Evolutionary conservation across 1,140 invertebrate genomes (phyloP).

Genomic region (Cherax destructor): DNA sequence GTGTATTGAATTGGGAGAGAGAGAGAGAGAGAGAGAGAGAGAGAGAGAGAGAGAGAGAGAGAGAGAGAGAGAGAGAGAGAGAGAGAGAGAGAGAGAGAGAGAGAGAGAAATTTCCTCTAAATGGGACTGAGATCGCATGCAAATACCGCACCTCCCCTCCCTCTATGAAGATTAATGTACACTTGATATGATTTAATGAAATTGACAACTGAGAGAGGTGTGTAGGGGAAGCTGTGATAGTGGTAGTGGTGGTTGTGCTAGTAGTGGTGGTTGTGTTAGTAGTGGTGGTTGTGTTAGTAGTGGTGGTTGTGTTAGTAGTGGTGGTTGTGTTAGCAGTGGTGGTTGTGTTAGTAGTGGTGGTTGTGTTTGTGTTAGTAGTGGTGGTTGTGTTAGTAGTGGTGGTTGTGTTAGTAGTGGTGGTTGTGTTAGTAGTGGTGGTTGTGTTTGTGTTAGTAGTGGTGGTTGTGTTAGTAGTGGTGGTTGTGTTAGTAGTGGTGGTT

Average conservation of each 20-base stretch:
- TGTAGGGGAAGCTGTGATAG: conserved; percentile 23
- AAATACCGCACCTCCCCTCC: conserved; percentile 50
- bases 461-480: too few species aligned
- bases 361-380: too few species aligned
- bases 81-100: conserved; percentile 14
- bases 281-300: neutral
- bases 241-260: neutral
- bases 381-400: neutral
- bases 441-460: too few species aligned
- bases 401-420: neutral
- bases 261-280: neutral
- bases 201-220: conserved; percentile 64
- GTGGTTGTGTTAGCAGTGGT: neutral
- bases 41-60: neutral
- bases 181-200: conserved; percentile 69
- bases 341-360: neutral
- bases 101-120: conserved; percentile 59
- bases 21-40: neutral
- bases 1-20: neutral
- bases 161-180: conserved; percentile 66
- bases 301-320: neutral
- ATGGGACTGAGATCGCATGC: conserved; percentile 52
- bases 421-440: too few species aligned
- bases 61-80: neutral
- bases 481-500: too few species aligned